Evolutionary conservation across 1,140 invertebrate species (phyloP).

Genomic region (Calephelis virginiensis): DNA sequence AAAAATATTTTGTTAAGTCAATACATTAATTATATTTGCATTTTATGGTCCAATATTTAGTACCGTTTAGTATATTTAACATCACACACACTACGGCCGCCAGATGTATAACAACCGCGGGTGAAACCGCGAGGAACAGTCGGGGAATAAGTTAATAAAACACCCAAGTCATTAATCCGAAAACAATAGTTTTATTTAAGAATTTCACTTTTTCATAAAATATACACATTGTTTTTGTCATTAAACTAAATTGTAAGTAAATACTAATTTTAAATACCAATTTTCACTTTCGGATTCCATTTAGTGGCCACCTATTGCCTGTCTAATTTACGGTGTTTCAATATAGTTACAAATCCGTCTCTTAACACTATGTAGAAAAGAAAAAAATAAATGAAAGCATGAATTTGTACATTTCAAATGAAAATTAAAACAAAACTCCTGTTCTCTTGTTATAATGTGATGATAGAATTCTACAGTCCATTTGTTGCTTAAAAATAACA

Average conservation of each 20-base stretch:
- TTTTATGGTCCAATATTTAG: too few relatives aligned
- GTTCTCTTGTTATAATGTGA: constrained; percentile 66
- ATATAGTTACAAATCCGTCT: constrained; percentile 68
- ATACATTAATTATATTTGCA: too few relatives aligned
- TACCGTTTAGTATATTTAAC: too few relatives aligned
- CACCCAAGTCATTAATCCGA: constrained; percentile 71
- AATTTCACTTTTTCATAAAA: constrained; percentile 78
- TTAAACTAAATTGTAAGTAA: constrained; percentile 79
- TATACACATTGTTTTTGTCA: constrained; percentile 79
- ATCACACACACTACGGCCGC: too few relatives aligned
- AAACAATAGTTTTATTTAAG: constrained; percentile 79
- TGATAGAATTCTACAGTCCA: constrained; percentile 73
- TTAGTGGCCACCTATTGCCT: constrained; percentile 50
- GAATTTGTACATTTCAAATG: constrained; percentile 75
- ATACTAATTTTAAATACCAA: constrained; percentile 78
- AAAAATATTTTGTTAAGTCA: too few relatives aligned
- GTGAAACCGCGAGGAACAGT: not conserved
- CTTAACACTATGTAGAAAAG: constrained; percentile 74
- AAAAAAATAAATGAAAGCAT: constrained; percentile 73
- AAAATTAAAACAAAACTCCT: constrained; percentile 61
- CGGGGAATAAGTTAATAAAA: constrained; percentile 56
- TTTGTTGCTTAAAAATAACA: constrained; percentile 71
- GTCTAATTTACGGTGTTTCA: constrained; percentile 48
- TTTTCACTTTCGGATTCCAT: constrained; percentile 56
- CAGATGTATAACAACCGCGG: too few relatives aligned